Conservation (phyloP, 2,888 invertebrate species). For the Deilephila porcellus region DNA sequence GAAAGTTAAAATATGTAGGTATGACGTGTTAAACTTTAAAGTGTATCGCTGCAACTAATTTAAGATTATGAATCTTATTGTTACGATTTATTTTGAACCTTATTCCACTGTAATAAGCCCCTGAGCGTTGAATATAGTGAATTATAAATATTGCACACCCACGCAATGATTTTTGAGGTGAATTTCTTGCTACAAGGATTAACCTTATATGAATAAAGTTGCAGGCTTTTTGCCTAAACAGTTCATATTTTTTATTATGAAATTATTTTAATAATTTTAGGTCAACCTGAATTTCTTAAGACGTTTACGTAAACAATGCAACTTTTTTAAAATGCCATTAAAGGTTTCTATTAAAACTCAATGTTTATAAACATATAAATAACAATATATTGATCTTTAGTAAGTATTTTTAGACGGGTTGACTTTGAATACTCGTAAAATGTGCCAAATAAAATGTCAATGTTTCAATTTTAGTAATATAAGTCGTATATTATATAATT, state of each 20-base stretch:
- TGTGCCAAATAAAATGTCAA: background rate
- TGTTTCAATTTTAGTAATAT: background rate
- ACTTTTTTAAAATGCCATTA: too few species aligned
- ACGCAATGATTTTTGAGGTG: background rate
- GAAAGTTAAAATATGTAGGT: constrained; percentile 15
- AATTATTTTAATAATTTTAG: background rate
- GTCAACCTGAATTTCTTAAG: background rate
- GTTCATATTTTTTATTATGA: background rate
- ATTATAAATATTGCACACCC: background rate
- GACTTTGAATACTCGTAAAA: background rate
- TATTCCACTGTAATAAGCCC: background rate
- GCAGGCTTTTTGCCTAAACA: background rate
- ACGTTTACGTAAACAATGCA: too few species aligned
- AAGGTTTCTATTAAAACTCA: too few species aligned
- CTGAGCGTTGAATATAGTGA: background rate
- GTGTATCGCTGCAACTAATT: background rate
- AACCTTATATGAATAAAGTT: background rate
- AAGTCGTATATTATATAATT: background rate
- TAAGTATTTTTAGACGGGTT: background rate
- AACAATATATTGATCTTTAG: background rate
- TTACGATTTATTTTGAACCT: background rate
- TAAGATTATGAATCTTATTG: background rate
- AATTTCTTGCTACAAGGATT: background rate
- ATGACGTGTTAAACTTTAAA: constrained; percentile 10
- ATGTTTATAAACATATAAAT: too few species aligned